Conservation (phyloP, 2,888 invertebrate species). For the Dolichopus griseipennis region DNA sequence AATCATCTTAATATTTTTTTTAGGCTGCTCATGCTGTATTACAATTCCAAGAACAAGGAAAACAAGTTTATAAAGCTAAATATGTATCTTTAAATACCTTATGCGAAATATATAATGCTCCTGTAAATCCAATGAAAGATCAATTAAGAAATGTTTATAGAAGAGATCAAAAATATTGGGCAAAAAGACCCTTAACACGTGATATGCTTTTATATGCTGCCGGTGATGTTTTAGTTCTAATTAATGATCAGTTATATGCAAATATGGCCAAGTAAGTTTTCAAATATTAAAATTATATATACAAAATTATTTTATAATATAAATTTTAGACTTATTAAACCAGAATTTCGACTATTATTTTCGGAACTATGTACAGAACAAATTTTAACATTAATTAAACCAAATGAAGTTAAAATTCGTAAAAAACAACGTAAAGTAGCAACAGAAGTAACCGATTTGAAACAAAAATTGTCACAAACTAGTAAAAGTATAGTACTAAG, state of each 20-base stretch:
- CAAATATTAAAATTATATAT: neutral
- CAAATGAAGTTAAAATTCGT: constrained; percentile 74
- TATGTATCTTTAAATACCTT: constrained; percentile 85
- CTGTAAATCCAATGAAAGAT: constrained; percentile 84
- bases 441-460: constrained; percentile 80
- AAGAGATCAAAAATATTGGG: constrained; percentile 82
- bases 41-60: constrained; percentile 79
- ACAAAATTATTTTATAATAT: constrained; percentile 7
- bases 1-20: constrained; percentile 16
- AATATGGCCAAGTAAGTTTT: constrained; percentile 52
- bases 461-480: constrained; percentile 68
- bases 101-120: constrained; percentile 80
- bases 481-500: constrained; percentile 82
- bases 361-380: constrained; percentile 83
- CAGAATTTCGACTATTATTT: constrained; percentile 64
- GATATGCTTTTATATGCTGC: constrained; percentile 90
- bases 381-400: constrained; percentile 72
- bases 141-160: constrained; percentile 78
- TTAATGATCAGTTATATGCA: constrained; percentile 75
- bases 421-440: constrained; percentile 86
- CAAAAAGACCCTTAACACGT: constrained; percentile 73
- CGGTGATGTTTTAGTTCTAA: constrained; percentile 76
- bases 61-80: constrained; percentile 90
- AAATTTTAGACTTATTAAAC: constrained; percentile 52
- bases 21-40: constrained; percentile 83